Evolutionary conservation across 1,140 invertebrate species (phyloP).

Genomic region (Coelopa frigida): DNA sequence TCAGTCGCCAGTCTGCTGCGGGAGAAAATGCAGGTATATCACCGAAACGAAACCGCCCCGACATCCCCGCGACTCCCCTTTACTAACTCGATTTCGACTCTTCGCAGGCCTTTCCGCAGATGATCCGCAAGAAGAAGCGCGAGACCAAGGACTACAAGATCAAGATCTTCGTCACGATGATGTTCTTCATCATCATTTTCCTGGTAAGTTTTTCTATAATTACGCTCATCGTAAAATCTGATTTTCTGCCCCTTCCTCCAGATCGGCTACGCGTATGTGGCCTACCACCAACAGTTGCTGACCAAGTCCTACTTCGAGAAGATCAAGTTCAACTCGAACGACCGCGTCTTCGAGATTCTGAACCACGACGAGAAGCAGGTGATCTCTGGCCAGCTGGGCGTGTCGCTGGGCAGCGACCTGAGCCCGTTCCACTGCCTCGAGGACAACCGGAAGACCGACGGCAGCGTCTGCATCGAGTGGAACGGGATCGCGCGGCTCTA

Average conservation of each 20-base stretch:
- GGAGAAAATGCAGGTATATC: conserved; percentile 74
- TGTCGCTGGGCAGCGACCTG: conserved; percentile 47
- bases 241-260: conserved; percentile 3
- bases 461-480: conserved; percentile 72
- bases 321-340: conserved; percentile 74
- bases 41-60: too few species aligned
- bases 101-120: conserved; percentile 43
- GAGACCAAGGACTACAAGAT: conserved; percentile 64
- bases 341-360: conserved; percentile 65
- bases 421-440: conserved; percentile 65
- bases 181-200: conserved; percentile 73
- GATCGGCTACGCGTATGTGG: conserved; percentile 72
- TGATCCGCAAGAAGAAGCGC: conserved; percentile 55
- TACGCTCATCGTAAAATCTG: too few species aligned
- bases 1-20: conserved; percentile 72
- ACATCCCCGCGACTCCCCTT: background rate
- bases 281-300: conserved; percentile 73
- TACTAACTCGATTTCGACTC: background rate
- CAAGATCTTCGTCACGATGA: conserved; percentile 67
- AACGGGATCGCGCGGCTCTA: conserved; percentile 65
- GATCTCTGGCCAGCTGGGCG: conserved; percentile 61
- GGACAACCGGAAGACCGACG: conserved; percentile 52
- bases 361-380: conserved; percentile 64
- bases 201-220: conserved; percentile 43
- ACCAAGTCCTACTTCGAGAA: conserved; percentile 75